Evolutionary conservation across 2,797 vertebrate species (phyloP).

Genomic region (Sebastes iracundus): DNA sequence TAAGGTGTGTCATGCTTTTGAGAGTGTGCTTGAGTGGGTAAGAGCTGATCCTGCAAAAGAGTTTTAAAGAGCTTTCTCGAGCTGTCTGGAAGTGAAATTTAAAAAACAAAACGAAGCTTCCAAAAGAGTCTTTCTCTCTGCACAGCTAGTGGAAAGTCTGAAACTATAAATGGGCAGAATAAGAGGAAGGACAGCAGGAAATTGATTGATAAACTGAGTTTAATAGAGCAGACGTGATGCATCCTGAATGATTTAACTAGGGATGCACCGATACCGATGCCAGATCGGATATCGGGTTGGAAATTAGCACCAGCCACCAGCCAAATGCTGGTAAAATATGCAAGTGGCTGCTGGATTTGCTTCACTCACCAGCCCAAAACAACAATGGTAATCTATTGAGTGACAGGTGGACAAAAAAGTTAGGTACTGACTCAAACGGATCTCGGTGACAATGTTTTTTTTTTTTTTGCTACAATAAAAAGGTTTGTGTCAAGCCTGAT

Average conservation of each 20-base stretch:
- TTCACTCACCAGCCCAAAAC: no score
- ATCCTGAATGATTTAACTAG: constrained; percentile 9
- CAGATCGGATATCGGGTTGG: no score
- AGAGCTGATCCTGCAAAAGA: constrained; percentile 13
- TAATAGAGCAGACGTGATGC: background rate
- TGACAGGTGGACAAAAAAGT: no score
- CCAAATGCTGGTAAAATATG: no score
- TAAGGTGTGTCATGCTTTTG: background rate
- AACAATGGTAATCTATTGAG: no score
- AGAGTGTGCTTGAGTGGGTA: background rate
- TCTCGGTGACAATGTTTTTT: no score
- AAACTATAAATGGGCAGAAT: background rate
- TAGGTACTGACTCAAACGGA: no score
- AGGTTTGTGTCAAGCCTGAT: no score
- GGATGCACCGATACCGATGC: no score
- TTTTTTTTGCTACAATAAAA: no score
- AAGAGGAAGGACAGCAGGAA: constrained; percentile 9
- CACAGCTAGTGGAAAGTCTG: constrained; percentile 4
- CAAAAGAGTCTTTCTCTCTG: background rate
- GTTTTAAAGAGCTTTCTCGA: constrained; percentile 7
- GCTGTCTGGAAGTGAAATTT: background rate
- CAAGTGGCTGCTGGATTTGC: no score
- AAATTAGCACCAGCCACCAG: no score
- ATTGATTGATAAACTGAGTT: constrained; percentile 5
- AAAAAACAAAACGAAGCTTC: constrained; percentile 1